Evolutionary conservation across 2,113 vertebrate genomes (phyloP), one percentile per base, ranked within the genome.

Genomic region (Epinephelus cyanopodus): DNA sequence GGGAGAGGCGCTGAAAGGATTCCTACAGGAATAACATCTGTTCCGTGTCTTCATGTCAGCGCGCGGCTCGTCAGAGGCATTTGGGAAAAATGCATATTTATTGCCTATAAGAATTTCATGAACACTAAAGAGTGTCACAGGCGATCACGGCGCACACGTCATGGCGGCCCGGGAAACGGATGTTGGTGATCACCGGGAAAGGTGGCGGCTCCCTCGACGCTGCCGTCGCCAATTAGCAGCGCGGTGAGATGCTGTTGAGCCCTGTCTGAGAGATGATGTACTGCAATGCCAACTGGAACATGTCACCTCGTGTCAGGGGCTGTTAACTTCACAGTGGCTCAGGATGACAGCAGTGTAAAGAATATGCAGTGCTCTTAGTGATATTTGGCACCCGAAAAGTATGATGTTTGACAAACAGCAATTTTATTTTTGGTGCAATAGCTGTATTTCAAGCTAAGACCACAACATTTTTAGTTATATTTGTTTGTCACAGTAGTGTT

Each of bases 11-110:
- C 77, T 11, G 47, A 81, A 56, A 68, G 64, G 56, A 89, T 67
- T 93, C 91, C 93, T 86, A n/a, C 75, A 89, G 91, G 93, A 94
- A 93, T 91, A 94, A 93, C 93, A 94, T 93, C 94, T 94, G 94
- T 87, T 93, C 29, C 87, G 10, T 53, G 81, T 92, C 93, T 87
- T 57, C 80, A 27, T 72, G 84, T 88, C 89, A 89, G 67, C 17
- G 60, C 15, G 23, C 48, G 2, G 67, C 79, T 91, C 63, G 37
- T 93, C 91, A 74, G 58, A 86, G 83, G 76, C 89, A 19, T 88
- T 89, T 86, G 86, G 86, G 88, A 17, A 87, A 87, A 86, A 94
- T 94, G 87, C 92, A 94, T 94, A 95, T 94, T 94, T 89, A 95
- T 94, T n/a, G 57, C 88, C 84, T 88, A 92, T 92, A 92, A 93